Evolutionary conservation across 2,113 vertebrate species (phyloP).

Genomic region (Larimichthys polyactis): DNA sequence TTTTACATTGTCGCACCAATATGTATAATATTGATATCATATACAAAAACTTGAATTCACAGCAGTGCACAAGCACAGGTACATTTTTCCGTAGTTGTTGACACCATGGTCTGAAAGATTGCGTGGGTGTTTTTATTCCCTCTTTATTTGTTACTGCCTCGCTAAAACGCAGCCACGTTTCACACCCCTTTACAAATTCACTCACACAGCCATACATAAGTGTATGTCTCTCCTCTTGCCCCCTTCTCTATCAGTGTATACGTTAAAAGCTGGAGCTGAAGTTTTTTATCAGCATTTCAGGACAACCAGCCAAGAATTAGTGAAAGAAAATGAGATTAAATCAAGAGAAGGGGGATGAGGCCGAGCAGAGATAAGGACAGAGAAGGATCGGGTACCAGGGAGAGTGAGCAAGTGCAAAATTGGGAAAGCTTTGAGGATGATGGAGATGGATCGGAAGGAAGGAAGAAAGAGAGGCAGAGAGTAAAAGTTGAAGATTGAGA

Average conservation of each 20-base stretch:
- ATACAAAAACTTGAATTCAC: not conserved
- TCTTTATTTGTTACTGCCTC: slow-evolving; percentile 37
- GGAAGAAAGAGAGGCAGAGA: slow-evolving; percentile 52
- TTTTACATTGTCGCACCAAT: not conserved
- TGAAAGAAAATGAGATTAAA: slow-evolving; percentile 21
- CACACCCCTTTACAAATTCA: slow-evolving; percentile 35
- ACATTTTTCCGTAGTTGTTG: slow-evolving; percentile 33
- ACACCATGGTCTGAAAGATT: slow-evolving; percentile 22
- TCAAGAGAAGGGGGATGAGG: slow-evolving; percentile 28
- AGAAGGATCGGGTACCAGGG: slow-evolving; percentile 22
- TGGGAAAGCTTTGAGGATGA: slow-evolving; percentile 62
- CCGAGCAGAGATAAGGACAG: slow-evolving; percentile 17
- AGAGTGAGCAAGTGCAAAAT: slow-evolving; percentile 46
- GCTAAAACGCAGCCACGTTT: slow-evolving; percentile 25
- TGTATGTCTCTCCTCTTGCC: slow-evolving; percentile 34
- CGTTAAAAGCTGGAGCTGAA: not conserved
- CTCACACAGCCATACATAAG: not conserved
- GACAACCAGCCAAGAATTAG: slow-evolving; percentile 36
- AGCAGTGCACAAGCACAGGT: not conserved
- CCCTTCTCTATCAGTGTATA: slow-evolving; percentile 2
- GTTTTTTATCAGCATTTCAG: slow-evolving; percentile 33
- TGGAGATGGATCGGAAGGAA: slow-evolving; percentile 59
- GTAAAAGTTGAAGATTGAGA: slow-evolving; percentile 72
- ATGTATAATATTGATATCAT: not conserved
- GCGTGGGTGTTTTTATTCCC: slow-evolving; percentile 24